Percentiles rank a stretch among this genome's conserved stretches.
Conservation (phyloP, 2,888 invertebrate species). For the Octonoba sinensis region DNA sequence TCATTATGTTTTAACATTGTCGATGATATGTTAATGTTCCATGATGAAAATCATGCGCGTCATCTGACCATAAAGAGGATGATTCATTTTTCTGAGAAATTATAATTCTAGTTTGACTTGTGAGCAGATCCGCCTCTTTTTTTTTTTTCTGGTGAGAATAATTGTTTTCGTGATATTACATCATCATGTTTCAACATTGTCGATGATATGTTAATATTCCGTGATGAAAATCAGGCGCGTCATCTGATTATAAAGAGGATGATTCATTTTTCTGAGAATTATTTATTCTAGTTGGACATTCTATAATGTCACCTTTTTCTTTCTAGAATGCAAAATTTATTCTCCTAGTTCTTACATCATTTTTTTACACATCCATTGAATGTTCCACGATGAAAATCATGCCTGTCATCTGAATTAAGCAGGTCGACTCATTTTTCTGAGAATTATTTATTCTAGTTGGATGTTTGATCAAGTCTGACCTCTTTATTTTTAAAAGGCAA, state of each 20-base stretch:
- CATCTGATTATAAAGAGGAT: conserved; percentile 1
- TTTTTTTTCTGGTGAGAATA: not conserved
- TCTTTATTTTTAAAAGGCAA: too few relatives aligned
- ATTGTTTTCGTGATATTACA: not conserved
- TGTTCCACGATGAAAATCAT: too few relatives aligned
- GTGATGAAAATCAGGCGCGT: not conserved
- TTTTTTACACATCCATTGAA: too few relatives aligned
- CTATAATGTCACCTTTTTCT: too few relatives aligned
- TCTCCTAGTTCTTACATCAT: too few relatives aligned
- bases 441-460: not conserved
- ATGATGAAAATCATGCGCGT: conserved; percentile 19
- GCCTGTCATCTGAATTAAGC: too few relatives aligned
- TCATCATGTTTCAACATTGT: not conserved
- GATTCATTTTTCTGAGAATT: conserved; percentile 3
- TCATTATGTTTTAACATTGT: too few relatives aligned
- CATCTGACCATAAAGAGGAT: conserved; percentile 7
- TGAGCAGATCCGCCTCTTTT: too few relatives aligned
- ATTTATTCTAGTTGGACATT: not conserved
- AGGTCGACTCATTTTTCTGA: too few relatives aligned
- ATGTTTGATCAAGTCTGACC: too few relatives aligned
- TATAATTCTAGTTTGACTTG: not conserved
- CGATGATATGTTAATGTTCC: not conserved
- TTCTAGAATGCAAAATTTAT: not conserved
- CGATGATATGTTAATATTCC: not conserved
- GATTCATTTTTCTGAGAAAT: conserved; percentile 15